Base-by-base conservation (phyloP, 2,113 vertebrate species). In the Megalops atlanticus region DNA sequence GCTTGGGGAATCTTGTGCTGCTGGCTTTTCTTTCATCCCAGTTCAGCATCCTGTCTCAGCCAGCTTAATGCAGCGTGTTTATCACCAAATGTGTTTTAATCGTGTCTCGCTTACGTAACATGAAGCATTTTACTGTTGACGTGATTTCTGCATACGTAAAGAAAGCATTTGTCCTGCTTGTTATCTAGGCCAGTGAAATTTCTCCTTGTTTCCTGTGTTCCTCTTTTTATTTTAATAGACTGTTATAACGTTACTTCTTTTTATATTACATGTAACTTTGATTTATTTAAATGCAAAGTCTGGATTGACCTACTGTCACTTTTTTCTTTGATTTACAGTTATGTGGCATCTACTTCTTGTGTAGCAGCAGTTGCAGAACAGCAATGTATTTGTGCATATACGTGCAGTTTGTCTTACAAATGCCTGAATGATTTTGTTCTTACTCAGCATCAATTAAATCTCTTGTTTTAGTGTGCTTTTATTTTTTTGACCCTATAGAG, bases 401-500 rank as follows among this genome's bases (percentile, higher is more conserved):
- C 11, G 24, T 64, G 58, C 31, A 27, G 31, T 64, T 31, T 64
- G 58, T 64, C 11, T 24, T 27, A 31, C 12, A 8, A 27, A 64
- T 64, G 58, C 10, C n/a, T 64, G 27, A 6, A n/a, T n/a, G 16
- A 18, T 15, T 71, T 38, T 18, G 35, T 38, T 71, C 33, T 38
- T 71, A 36, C 6, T 71, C 69, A 36, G 69, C 36, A 33, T 71
- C 69, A 16, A 71, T 71, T 71, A 71, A 71, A 70, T 70, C 27
- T 58, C 52, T 70, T 70, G 33, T 70, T 70, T 58, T 58, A 58
- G 58, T 64, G n/a, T 64, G 18, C 31, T 64, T 45, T 10, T 10
- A 45, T 10, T 14, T 64, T 64, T 64, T 64, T 64, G 24, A n/a
- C 24, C 12, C 58, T 31, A 11, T 8, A 10, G 24, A 64, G 58